These are phyloP conservation scores for Podotricha telesiphe DNA, from an alignment of 2,888 invertebrate genomes.

Conservation along the genomic window DNA sequence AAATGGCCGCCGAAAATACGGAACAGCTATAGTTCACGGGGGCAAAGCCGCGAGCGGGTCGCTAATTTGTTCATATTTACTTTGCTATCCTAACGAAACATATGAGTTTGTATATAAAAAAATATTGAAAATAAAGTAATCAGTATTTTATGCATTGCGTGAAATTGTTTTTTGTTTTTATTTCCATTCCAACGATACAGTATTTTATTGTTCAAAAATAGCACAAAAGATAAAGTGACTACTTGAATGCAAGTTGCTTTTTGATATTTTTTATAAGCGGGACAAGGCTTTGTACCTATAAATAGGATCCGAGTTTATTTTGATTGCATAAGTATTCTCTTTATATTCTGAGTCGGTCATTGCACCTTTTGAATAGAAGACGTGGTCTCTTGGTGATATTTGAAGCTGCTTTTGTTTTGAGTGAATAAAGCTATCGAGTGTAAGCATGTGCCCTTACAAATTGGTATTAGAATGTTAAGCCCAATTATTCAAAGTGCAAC, in stretches of 20 bases:
- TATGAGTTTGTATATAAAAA: too few species aligned
- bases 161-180: not conserved
- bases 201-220: constrained; percentile 11
- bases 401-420: constrained; percentile 30
- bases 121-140: not conserved
- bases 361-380: constrained; percentile 47
- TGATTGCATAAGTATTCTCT: constrained; percentile 48
- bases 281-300: constrained; percentile 34
- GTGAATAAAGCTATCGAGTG: constrained; percentile 26
- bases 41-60: too few species aligned
- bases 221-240: constrained; percentile 2
- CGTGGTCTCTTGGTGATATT: constrained; percentile 50
- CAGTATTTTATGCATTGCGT: not conserved
- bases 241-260: constrained; percentile 13
- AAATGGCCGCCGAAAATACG: too few species aligned
- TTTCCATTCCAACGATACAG: not conserved
- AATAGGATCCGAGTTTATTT: constrained; percentile 45
- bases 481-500: too few species aligned
- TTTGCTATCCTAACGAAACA: too few species aligned
- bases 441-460: not conserved
- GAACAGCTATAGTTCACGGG: too few species aligned
- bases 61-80: too few species aligned
- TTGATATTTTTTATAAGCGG: constrained; percentile 37
- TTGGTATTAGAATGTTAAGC: too few species aligned
- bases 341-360: constrained; percentile 47